Evolutionary conservation across 2,113 vertebrate genomes (phyloP).

Genomic region (Caloenas nicobarica): DNA sequence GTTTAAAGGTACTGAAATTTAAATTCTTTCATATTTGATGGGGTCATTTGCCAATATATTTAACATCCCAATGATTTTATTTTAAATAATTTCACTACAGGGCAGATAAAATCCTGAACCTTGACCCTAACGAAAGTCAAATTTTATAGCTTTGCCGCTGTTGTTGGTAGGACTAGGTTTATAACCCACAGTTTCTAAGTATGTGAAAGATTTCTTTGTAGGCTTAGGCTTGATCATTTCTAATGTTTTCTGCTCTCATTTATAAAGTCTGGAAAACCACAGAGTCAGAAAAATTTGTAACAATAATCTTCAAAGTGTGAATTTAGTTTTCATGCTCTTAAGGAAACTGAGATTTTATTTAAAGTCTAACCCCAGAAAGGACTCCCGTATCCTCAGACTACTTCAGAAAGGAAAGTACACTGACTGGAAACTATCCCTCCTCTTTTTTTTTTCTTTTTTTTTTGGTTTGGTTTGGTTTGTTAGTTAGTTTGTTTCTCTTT

Average conservation of each 20-base stretch:
- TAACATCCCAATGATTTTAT: neutral
- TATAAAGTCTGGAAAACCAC: neutral
- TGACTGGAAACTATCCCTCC: neutral
- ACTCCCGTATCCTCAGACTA: neutral
- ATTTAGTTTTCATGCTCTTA: neutral
- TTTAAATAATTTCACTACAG: neutral
- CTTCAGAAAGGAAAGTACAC: neutral
- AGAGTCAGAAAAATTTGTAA: neutral
- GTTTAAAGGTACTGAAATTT: neutral
- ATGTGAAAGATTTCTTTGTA: neutral
- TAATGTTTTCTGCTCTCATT: neutral
- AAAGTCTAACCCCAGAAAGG: neutral
- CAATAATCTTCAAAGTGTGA: neutral
- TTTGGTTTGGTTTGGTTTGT: neutral
- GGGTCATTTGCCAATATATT: neutral
- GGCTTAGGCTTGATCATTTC: neutral
- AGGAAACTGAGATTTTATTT: neutral
- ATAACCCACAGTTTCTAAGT: neutral
- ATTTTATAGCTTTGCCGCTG: neutral
- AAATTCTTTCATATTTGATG: neutral
- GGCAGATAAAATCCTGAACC: neutral
- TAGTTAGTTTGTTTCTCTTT: no score
- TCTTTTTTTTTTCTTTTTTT: accelerated
- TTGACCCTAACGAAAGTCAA: neutral
- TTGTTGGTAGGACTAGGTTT: neutral